phyloP scores from a whole-genome alignment of 2,888 invertebrate genomes.

The Drosophila subsilvestris region DNA sequence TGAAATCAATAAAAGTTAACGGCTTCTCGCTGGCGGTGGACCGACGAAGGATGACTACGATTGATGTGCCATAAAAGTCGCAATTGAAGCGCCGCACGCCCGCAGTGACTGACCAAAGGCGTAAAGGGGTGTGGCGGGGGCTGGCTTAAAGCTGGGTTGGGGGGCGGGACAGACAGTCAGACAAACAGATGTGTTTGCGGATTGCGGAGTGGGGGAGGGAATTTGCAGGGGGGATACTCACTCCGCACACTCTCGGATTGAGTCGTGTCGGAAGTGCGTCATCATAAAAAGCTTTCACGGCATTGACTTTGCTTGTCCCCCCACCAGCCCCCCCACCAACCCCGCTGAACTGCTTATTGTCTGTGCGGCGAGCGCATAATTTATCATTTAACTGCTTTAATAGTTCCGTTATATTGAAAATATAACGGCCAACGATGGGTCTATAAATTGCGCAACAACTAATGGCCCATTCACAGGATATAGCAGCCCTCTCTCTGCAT shows the following conservation, averaged over 20 bases:
- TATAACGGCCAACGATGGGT: slow-evolving; percentile 22
- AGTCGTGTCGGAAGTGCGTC: slow-evolving; percentile 75
- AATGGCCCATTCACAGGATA: slow-evolving; percentile 47
- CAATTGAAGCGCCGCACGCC: slow-evolving; percentile 75
- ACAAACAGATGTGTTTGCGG: slow-evolving; percentile 34
- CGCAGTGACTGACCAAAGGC: slow-evolving; percentile 55
- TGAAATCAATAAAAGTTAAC: slow-evolving; percentile 83
- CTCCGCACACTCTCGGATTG: background rate
- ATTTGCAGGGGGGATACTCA: no score
- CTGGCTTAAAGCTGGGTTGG: background rate
- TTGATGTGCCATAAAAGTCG: slow-evolving; percentile 81
- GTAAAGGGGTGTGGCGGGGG: background rate
- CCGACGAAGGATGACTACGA: slow-evolving; percentile 52
- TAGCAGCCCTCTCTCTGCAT: background rate
- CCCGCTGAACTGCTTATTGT: slow-evolving; percentile 57
- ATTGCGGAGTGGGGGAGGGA: slow-evolving; percentile 11
- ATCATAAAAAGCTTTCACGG: slow-evolving; percentile 79
- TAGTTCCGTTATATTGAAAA: slow-evolving; percentile 79
- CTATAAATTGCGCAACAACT: slow-evolving; percentile 67
- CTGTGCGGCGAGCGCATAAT: slow-evolving; percentile 66
- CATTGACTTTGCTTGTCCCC: slow-evolving; percentile 34
- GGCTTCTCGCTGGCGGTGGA: slow-evolving; percentile 61
- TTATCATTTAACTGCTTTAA: slow-evolving; percentile 80
- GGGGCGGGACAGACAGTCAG: slow-evolving; percentile 16
- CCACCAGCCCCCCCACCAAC: background rate